phyloP scores from a whole-genome alignment of 2,888 invertebrate species.

The Deroplatys truncata region DNA sequence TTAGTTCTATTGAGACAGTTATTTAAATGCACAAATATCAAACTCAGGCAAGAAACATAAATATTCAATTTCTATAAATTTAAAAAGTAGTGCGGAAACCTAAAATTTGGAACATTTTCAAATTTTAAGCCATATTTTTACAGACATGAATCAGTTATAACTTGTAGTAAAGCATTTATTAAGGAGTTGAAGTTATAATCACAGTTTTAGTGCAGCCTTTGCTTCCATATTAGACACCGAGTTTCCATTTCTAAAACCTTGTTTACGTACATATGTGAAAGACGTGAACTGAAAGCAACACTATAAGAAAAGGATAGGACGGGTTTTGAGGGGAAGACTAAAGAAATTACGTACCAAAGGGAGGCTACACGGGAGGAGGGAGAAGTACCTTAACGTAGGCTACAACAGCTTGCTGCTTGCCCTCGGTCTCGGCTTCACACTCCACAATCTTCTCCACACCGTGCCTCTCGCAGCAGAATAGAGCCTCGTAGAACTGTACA shows the following conservation, averaged over 20 bases:
- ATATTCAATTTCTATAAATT: too few species aligned
- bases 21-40: too few species aligned
- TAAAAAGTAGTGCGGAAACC: too few species aligned
- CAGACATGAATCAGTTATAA: too few species aligned
- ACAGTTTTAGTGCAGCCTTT: too few species aligned
- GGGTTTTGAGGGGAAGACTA: not conserved
- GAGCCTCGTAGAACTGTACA: not conserved
- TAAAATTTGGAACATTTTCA: too few species aligned
- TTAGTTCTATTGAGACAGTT: too few species aligned
- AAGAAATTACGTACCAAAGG: not conserved
- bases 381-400: not conserved
- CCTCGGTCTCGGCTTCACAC: not conserved
- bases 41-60: too few species aligned
- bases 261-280: not conserved
- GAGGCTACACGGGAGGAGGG: not conserved
- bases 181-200: too few species aligned
- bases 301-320: not conserved
- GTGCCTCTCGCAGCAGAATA: not conserved
- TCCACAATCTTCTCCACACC: not conserved
- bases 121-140: too few species aligned
- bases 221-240: not conserved
- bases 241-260: not conserved
- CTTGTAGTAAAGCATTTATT: too few species aligned
- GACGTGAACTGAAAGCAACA: not conserved
- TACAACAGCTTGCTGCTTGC: not conserved